These are phyloP conservation scores for Zoanthus sociatus DNA, from an alignment of 92 coral and sea anemone genomes.

Conservation along the genomic window DNA sequence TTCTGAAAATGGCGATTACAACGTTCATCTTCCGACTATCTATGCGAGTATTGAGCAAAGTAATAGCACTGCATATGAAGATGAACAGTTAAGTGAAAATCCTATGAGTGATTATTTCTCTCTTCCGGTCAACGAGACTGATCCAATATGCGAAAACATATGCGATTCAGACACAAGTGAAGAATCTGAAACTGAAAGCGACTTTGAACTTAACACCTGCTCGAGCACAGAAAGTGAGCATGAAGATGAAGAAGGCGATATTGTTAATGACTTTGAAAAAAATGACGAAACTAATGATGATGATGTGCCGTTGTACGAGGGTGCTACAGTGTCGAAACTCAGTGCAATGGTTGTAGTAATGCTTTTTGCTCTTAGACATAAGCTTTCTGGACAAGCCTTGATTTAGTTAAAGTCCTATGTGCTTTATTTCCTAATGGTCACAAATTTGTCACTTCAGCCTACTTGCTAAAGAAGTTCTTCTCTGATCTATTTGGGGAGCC, in stretches of 20 bases:
- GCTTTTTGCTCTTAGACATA: conserved; percentile 65
- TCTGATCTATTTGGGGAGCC: conserved; percentile 68
- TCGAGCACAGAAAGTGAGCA: background rate
- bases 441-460: conserved; percentile 62
- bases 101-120: background rate
- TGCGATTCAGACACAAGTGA: background rate
- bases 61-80: background rate
- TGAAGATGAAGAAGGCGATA: conserved; percentile 32
- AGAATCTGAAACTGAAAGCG: background rate
- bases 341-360: conserved; percentile 62
- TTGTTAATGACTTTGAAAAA: background rate
- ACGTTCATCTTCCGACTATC: background rate
- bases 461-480: conserved; percentile 66
- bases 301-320: conserved; percentile 53
- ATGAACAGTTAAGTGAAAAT: background rate
- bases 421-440: conserved; percentile 62
- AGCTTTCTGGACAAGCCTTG: conserved; percentile 68
- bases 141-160: too few relatives aligned
- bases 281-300: conserved; percentile 20
- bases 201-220: background rate
- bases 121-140: background rate
- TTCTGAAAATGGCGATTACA: background rate
- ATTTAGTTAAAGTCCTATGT: conserved; percentile 60
- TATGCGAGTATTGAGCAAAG: background rate
- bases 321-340: conserved; percentile 60